Evolutionary conservation across 2,113 vertebrate species (phyloP), one percentile per base, ranked within the genome.

Genomic region (Corythoichthys intestinalis): DNA sequence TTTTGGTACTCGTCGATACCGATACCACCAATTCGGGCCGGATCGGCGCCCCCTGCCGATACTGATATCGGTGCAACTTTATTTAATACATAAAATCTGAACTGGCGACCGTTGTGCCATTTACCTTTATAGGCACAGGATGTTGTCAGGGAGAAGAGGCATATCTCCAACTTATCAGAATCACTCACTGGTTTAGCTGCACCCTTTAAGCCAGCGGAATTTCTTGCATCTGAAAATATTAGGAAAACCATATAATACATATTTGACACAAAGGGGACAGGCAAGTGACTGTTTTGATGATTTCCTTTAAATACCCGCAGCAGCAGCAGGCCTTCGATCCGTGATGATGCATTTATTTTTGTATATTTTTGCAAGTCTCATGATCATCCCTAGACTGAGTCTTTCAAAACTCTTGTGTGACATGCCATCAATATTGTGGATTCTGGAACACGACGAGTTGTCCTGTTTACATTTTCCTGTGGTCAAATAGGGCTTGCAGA

Each of bases 111-210:
- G 11, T 12, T 6, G 28, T 37, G 56, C 9, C 11, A 4, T 10
- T 59, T 83, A 98, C 97, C 96, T 92, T 94, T 93, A 86, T 93
- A 98, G 62, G 77, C 86, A 80, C 97, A 98, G 46, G 80, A 76
- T 76, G 69, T 91, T 60, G 91, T 86, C 34, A 99, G 85, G 69
- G 93, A 91, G 82, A 86, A 94, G 13, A 98, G 91, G 82, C 97
- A 99, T 82, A 99, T 98, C 85, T 95, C 88, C 37, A 93, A 91
- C 28, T 35, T 78, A 41, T 91, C 90, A 1, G 90, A 84, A 15
- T 90, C 86, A 39, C 59, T 85, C 14, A 17, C 65, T 64, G 8
- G 81, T 17, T 71, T 76, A 8, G 67, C 3, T 15, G 66, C 37
- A 0, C 39, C 8, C 6, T 56, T 6, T 10, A 47, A 38, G n/a